phyloP scores from a whole-genome alignment of 2,113 vertebrate genomes.

The Perccottus glenii region DNA sequence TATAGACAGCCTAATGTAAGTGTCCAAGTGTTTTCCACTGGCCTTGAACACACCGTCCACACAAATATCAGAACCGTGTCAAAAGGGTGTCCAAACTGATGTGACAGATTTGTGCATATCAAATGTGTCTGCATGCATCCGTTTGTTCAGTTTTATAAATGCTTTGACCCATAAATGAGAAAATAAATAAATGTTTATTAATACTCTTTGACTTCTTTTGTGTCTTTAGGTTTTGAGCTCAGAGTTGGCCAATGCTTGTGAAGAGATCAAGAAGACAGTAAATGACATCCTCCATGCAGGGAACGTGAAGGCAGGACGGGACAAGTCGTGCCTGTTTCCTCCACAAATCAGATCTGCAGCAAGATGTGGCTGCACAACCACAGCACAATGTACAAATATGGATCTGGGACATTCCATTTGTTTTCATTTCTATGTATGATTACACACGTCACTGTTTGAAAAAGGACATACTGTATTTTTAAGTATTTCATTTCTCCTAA shows the following conservation, averaged over 20 bases:
- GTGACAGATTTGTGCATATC: no score
- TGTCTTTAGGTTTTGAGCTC: conserved; percentile 88
- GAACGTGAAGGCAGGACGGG: conserved; percentile 92
- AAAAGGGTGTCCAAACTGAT: no score
- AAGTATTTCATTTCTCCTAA: conserved; percentile 45
- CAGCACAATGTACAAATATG: conserved; percentile 55
- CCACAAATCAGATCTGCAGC: conserved; percentile 48
- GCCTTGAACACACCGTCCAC: no score
- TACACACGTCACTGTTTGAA: conserved; percentile 69
- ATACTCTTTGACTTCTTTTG: conserved; percentile 3
- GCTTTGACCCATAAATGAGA: not conserved
- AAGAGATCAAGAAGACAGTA: conserved; percentile 94
- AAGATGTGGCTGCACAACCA: conserved; percentile 44
- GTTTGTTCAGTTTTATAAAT: no score
- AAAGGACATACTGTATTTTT: conserved; percentile 73
- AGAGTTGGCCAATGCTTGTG: conserved; percentile 93
- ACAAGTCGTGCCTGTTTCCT: conserved; percentile 85
- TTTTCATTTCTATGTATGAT: conserved; percentile 63
- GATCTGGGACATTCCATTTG: conserved; percentile 58
- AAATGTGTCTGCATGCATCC: no score
- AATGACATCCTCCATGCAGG: conserved; percentile 97
- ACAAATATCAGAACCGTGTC: no score
- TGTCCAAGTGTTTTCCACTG: no score
- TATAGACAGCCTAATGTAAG: no score
- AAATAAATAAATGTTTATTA: not conserved